phyloP scores from a whole-genome alignment of 2,888 invertebrate species.

The Pollenia angustigena region DNA sequence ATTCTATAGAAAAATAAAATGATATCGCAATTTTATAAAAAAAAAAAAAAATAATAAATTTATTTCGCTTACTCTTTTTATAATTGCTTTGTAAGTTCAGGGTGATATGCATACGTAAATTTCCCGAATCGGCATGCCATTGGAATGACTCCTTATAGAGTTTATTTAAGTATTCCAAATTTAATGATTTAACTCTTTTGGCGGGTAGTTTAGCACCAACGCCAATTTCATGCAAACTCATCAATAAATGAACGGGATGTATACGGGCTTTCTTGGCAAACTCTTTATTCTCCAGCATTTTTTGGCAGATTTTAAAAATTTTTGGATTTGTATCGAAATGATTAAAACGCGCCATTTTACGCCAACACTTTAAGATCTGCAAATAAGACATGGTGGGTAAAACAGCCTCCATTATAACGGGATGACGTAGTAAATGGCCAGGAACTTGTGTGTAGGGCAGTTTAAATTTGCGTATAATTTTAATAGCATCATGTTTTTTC shows the following conservation, averaged over 20 bases:
- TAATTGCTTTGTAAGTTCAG: constrained; percentile 81
- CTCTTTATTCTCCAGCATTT: constrained; percentile 74
- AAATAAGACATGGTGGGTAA: constrained; percentile 78
- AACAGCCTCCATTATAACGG: constrained; percentile 76
- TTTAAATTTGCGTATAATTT: constrained; percentile 76
- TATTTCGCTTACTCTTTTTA: constrained; percentile 77
- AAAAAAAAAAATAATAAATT: neutral
- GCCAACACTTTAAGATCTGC: constrained; percentile 78
- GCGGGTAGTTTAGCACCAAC: constrained; percentile 44
- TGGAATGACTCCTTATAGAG: constrained; percentile 78
- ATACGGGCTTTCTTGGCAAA: constrained; percentile 76
- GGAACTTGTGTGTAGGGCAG: constrained; percentile 80
- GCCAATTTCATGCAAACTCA: constrained; percentile 74
- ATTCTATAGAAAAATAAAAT: constrained; percentile 73
- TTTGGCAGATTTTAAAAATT: constrained; percentile 72
- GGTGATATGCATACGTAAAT: constrained; percentile 79
- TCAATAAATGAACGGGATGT: constrained; percentile 78
- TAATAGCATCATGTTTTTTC: constrained; percentile 74
- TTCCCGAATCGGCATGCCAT: constrained; percentile 70
- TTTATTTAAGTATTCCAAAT: constrained; percentile 71
- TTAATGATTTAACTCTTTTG: constrained; percentile 60
- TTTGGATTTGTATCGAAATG: constrained; percentile 74
- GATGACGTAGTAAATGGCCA: constrained; percentile 73
- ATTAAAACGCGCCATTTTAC: constrained; percentile 74
- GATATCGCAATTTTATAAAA: neutral